Conservation (phyloP, 2,888 invertebrate genomes). For the Eumerus sabulonum region DNA sequence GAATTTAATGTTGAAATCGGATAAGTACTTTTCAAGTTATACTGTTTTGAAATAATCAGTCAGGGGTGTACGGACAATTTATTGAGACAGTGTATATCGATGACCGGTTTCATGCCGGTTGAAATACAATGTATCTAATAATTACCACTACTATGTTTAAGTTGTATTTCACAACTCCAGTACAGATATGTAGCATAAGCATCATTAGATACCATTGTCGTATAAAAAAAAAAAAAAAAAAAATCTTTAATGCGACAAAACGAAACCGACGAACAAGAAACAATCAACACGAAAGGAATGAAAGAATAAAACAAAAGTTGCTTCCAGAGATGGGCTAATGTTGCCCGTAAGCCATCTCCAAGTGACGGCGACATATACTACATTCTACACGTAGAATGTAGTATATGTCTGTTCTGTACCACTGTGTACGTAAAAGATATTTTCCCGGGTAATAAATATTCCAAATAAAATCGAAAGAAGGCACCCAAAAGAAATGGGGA, state of each 20-base stretch:
- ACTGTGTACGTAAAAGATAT: slow-evolving; percentile 29
- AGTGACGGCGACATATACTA: slow-evolving; percentile 40
- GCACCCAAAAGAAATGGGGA: slow-evolving; percentile 36
- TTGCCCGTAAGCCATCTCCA: slow-evolving; percentile 29
- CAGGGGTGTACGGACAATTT: too few species aligned
- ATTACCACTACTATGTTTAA: slow-evolving; percentile 66
- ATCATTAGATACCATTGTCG: slow-evolving; percentile 21
- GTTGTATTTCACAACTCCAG: slow-evolving; percentile 48
- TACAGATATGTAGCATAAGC: slow-evolving; percentile 43
- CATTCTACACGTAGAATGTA: slow-evolving; percentile 23
- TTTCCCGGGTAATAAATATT: slow-evolving; percentile 62
- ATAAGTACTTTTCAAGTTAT: too few species aligned
- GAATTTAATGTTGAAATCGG: too few species aligned
- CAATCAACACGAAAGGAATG: too few species aligned
- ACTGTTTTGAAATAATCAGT: too few species aligned
- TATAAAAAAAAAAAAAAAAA: slow-evolving; percentile 26
- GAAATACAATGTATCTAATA: slow-evolving; percentile 51
- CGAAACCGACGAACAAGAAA: too few species aligned
- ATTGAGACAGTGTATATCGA: too few species aligned
- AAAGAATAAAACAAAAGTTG: too few species aligned
- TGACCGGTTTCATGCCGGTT: slow-evolving; percentile 61
- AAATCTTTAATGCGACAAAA: slow-evolving; percentile 31
- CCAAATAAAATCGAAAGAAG: slow-evolving; percentile 48
- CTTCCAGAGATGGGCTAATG: slow-evolving; percentile 42
- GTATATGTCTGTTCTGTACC: neutral